Evolutionary conservation across 2,113 vertebrate species (phyloP).

Genomic region (Quiscalus mexicanus): DNA sequence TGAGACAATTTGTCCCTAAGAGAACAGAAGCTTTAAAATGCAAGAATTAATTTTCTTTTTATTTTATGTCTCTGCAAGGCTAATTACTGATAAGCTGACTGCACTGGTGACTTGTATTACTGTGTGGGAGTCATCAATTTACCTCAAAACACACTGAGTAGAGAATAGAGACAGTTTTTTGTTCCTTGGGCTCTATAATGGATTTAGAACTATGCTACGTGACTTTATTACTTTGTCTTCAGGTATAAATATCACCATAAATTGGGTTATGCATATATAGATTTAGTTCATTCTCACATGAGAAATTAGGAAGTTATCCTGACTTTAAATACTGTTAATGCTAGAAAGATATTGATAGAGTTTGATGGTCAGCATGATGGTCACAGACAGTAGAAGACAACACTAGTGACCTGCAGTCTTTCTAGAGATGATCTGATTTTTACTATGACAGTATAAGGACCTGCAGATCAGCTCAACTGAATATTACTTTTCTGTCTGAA

Average conservation of each 20-base stretch:
- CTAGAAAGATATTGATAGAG: not conserved
- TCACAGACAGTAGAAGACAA: not conserved
- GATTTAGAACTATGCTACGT: not conserved
- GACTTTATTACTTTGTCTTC: not conserved
- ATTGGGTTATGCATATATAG: not conserved
- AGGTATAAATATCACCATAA: not conserved
- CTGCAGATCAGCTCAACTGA: not conserved
- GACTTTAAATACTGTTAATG: not conserved
- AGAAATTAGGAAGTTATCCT: not conserved
- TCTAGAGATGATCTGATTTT: not conserved
- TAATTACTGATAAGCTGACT: constrained; percentile 7
- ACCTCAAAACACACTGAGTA: not conserved
- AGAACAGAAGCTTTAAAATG: not conserved
- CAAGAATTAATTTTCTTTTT: not conserved
- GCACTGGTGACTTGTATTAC: not conserved
- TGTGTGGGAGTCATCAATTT: not conserved
- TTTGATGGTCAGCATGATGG: not conserved
- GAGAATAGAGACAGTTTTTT: not conserved
- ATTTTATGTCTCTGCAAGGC: not conserved
- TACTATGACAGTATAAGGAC: not conserved
- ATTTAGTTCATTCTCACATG: not conserved
- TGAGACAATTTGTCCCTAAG: not conserved
- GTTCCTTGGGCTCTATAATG: not conserved
- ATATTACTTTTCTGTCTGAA: not conserved
- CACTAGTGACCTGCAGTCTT: not conserved